These are phyloP conservation scores for Tenthredo mesomela DNA, from an alignment of 2,888 invertebrate species.

Conservation along the genomic window DNA sequence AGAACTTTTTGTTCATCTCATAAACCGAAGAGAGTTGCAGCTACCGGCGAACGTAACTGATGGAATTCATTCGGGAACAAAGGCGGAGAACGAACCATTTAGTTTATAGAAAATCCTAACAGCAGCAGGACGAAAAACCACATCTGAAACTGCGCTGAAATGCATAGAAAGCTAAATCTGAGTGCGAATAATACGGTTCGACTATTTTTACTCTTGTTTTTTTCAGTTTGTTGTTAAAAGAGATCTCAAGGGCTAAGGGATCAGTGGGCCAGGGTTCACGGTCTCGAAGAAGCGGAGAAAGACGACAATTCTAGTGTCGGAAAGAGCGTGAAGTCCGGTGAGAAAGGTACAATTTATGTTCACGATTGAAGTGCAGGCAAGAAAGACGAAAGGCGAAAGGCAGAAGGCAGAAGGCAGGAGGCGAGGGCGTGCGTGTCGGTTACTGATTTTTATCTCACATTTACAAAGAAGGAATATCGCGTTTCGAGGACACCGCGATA, in stretches of 20 bases:
- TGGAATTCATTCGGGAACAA: background rate
- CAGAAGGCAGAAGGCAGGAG: background rate
- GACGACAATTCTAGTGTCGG: slow-evolving; percentile 18
- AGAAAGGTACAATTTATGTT: slow-evolving; percentile 1
- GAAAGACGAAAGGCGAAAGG: background rate
- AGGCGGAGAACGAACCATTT: slow-evolving; percentile 9
- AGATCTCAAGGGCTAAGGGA: background rate
- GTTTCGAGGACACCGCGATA: slow-evolving; percentile 48
- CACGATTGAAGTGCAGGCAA: slow-evolving; percentile 11
- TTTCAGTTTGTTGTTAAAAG: background rate
- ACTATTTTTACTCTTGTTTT: background rate
- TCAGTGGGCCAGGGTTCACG: slow-evolving; percentile 36
- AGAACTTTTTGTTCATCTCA: slow-evolving; percentile 3
- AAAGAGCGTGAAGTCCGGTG: background rate
- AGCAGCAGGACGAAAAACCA: background rate
- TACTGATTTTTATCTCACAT: slow-evolving; percentile 36
- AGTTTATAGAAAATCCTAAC: background rate
- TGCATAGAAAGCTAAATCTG: background rate
- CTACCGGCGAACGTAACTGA: background rate
- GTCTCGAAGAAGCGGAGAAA: background rate
- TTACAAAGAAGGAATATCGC: slow-evolving; percentile 25
- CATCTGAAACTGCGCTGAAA: background rate
- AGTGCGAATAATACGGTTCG: background rate
- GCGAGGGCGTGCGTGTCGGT: slow-evolving; percentile 25
- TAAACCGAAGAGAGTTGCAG: background rate